Evolutionary conservation across 2,797 vertebrate species (phyloP).

Genomic region (Phylloscopus collybita): DNA sequence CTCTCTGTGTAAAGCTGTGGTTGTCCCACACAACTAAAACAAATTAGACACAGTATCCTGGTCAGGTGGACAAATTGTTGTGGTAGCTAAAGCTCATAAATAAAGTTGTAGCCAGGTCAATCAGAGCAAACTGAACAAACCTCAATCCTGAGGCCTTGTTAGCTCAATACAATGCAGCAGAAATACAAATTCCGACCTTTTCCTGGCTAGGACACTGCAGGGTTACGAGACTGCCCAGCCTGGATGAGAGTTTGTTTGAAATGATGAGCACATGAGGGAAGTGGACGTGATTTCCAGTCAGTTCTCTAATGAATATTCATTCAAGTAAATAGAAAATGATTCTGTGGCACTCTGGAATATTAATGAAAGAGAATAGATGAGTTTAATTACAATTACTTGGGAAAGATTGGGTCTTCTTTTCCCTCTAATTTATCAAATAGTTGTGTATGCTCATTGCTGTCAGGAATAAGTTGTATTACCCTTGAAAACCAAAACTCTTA

Average conservation of each 20-base stretch:
- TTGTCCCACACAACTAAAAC: not conserved
- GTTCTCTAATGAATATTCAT: not conserved
- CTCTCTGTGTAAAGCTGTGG: not conserved
- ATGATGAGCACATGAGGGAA: not conserved
- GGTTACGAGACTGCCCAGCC: not conserved
- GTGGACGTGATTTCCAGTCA: not conserved
- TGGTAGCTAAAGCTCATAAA: not conserved
- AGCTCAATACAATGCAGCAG: not conserved
- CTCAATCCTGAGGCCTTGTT: not conserved
- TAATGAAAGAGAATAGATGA: not conserved
- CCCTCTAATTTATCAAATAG: not conserved
- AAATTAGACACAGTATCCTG: not conserved
- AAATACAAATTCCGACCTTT: not conserved
- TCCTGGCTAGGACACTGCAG: not conserved
- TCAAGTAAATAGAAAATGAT: not conserved
- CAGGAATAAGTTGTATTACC: not conserved
- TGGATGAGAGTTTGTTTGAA: not conserved
- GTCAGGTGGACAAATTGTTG: not conserved
- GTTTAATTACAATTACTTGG: not conserved
- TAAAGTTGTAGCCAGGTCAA: not conserved
- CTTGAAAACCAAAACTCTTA: not conserved
- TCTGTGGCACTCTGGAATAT: not conserved
- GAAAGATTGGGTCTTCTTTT: not conserved
- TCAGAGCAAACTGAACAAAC: not conserved
- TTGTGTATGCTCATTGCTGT: not conserved